phyloP scores from a whole-genome alignment of 2,797 vertebrate species.

The Poecilia velifera region DNA sequence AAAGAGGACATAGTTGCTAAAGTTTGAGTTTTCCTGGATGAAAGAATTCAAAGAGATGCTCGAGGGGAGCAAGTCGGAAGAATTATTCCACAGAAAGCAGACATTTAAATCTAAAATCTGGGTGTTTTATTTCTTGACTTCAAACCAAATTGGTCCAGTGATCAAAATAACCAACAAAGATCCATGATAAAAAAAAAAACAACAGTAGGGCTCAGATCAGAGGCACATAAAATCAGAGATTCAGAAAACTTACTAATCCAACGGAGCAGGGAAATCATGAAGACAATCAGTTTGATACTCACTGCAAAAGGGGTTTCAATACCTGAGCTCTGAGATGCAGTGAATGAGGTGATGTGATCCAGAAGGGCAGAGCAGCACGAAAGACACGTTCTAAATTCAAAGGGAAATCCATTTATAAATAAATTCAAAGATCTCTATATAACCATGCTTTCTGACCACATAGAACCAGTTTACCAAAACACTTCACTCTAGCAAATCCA shows the following conservation, averaged over 20 bases:
- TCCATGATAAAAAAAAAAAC: not conserved
- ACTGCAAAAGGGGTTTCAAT: not conserved
- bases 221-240: not conserved
- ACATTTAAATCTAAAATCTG: not conserved
- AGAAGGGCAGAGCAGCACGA: not conserved
- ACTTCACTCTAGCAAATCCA: not conserved
- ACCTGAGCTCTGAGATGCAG: not conserved
- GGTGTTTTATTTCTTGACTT: not conserved
- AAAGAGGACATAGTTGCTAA: not conserved
- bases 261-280: not conserved
- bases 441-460: not conserved
- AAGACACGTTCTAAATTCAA: not conserved
- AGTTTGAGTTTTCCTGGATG: not conserved
- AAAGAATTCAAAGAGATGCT: not conserved
- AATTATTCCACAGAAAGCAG: not conserved
- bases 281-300: not conserved
- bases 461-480: not conserved
- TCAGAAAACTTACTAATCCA: not conserved
- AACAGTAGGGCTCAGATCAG: not conserved
- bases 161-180: not conserved
- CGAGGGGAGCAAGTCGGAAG: not conserved
- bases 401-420: not conserved
- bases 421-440: not conserved
- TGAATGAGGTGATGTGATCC: not conserved
- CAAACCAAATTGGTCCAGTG: not conserved